phyloP scores from a whole-genome alignment of 2,797 vertebrate genomes.

The Bovichtus variegatus region DNA sequence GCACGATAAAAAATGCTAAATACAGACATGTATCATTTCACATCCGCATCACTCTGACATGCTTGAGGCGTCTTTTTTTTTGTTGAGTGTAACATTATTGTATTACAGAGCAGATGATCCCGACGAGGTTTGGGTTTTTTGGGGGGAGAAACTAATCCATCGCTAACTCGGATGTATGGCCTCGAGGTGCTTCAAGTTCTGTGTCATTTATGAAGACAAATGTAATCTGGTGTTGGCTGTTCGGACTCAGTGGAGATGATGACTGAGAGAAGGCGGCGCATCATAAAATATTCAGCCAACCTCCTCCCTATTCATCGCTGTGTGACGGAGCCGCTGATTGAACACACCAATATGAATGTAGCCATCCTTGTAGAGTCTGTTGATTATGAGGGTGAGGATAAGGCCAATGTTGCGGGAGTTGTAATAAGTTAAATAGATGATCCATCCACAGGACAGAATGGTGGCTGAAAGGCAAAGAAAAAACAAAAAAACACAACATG shows the following conservation, averaged over 20 bases:
- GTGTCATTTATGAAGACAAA: conserved; percentile 36
- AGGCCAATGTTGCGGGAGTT: conserved; percentile 99
- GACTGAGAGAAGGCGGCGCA: conserved; percentile 42
- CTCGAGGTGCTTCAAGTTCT: not conserved
- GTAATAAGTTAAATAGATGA: conserved; percentile 99
- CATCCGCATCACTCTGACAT: not conserved
- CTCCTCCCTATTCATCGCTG: conserved; percentile 27
- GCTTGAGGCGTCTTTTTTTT: not conserved
- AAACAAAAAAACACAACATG: conserved; percentile 7
- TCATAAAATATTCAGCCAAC: conserved; percentile 69
- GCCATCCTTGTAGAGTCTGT: conserved; percentile 97
- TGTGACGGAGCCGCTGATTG: conserved; percentile 7
- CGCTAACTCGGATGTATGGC: conserved; percentile 13
- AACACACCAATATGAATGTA: conserved; percentile 97
- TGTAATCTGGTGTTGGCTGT: conserved; percentile 39
- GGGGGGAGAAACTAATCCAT: not conserved
- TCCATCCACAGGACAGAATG: conserved; percentile 99
- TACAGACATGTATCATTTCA: not conserved
- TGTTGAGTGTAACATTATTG: not conserved
- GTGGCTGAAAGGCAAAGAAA: conserved; percentile 91
- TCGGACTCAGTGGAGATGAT: conserved; percentile 39
- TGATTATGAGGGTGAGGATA: conserved; percentile 96
- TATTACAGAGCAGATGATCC: not conserved
- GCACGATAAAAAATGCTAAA: not conserved
- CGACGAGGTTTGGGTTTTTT: conserved; percentile 11